Evolutionary conservation across 2,797 vertebrate species (phyloP), one percentile per base, ranked within the genome.

Genomic region (Rallus crepitans): DNA sequence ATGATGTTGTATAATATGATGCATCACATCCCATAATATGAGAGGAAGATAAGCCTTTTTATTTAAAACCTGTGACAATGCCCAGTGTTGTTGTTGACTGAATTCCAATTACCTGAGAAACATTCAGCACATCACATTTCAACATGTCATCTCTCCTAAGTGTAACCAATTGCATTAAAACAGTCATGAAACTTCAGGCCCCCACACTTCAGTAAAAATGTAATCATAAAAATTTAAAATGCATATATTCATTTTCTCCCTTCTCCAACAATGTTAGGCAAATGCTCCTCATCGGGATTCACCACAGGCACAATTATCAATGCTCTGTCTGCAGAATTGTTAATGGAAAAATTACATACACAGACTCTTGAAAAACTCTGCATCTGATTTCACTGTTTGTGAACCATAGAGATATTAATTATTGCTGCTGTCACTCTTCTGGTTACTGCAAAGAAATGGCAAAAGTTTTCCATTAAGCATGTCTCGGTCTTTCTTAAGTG

Each of bases 261-360:
- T 78, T 93, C 77, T 96, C 96, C 89, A 96, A 90, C 93, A 95
- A 81, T 77, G 73, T 89, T 89, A 97, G 91, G 94, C 59, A 94
- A 96, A 92, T 80, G 64, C 0, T 25, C 76, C 72, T 97, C 65
- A 45, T 97, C 13, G 48, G 88, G 78, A 97, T 97, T 97, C 97
- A 96, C 80, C 82, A 92, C 81, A 89, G 91, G 87, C 96, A 87
- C 93, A 92, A 96, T 97, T 96, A 98, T 95, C 87, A 94, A 59
- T 77, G 87, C 86, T 98, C 90, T 92, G 50, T 95, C 88, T 97
- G 93, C 93, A 85, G 96, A 96, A 97, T 93, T 82, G 64, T 94
- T 97, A 97, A 98, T 97, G 92, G 89, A 96, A 98, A 98, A 97
- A 97, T 96, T 97, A 94, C 90, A 93, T 90, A 96, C 87, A 95